phyloP scores from a whole-genome alignment of 64 coral and sea anemone species.

The Montipora efflorescens region DNA sequence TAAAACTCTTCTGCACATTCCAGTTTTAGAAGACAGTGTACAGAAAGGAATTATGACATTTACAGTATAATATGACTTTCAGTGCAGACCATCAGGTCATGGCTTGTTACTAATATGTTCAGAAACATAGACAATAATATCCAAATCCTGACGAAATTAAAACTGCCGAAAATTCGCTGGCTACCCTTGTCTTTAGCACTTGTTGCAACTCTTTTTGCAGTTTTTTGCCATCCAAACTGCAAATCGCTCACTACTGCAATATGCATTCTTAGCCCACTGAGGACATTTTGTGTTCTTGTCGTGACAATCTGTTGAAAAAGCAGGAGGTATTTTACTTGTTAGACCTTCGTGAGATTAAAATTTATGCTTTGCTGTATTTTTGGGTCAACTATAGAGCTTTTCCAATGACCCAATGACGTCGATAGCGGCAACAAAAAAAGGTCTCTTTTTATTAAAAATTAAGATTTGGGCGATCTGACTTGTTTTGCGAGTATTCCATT shows the following conservation, averaged over 20 bases:
- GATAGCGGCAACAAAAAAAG: too few relatives aligned
- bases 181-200: background rate
- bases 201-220: constrained; percentile 21
- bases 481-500: too few relatives aligned
- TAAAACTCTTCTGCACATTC: too few relatives aligned
- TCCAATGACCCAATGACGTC: too few relatives aligned
- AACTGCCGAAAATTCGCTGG: background rate
- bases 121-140: too few relatives aligned
- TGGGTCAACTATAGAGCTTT: background rate
- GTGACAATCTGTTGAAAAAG: constrained; percentile 27
- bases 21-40: too few relatives aligned
- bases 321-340: background rate
- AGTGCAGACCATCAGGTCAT: too few relatives aligned
- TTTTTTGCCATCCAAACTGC: constrained; percentile 1
- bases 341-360: background rate
- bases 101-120: too few relatives aligned
- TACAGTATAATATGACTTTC: too few relatives aligned
- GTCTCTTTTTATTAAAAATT: too few relatives aligned
- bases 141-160: background rate
- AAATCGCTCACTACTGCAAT: background rate
- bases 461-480: too few relatives aligned
- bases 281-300: constrained; percentile 24
- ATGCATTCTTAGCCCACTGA: background rate
- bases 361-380: background rate
- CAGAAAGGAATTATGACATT: too few relatives aligned